Evolutionary conservation across 2,888 invertebrate species (phyloP), one percentile per base, ranked within the genome.

Genomic region (Drosophila ezoana): DNA sequence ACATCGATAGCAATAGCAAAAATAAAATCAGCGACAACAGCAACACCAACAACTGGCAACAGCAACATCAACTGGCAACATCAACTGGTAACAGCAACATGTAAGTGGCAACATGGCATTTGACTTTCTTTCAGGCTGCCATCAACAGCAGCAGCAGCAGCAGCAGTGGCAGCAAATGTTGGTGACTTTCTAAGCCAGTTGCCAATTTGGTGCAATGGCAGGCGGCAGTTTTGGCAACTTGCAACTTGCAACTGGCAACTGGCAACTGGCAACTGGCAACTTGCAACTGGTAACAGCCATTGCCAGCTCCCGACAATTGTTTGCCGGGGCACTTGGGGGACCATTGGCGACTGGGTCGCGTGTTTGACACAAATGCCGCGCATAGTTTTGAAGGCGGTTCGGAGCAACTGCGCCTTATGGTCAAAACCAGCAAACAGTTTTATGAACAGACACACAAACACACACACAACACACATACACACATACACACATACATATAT

Each of bases 331-430:
- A 56, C 57, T 58, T 59, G 49, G 75, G 62, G 51, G 58, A 51
- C 32, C 61, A 60, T 28, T 32, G 67, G 77, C 78, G 87, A 83
- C 83, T 84, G 83, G 86, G 83, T 89, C 85, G 89, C 85, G 85
- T 88, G 89, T 87, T 86, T 86, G 85, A 86, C 85, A 86, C 85
- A 86, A 89, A 86, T 86, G 85, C 85, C 79, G 54, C 79, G 72
- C 76, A 86, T 86, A 86, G 89, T 86, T 86, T 87, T 84, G 89
- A 86, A 89, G 89, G 87, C 79, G 89, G 87, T 88, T 83, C 66
- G 72, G 67, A 71, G 71, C 82, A 69, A 69, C 78, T 75, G 64
- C 83, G 80, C 69, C 66, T 84, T 87, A 77, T 87, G 86, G 86
- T 79, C 83, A 85, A 77, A 82, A 76, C 85, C 73, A 79, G 73